These are phyloP conservation scores for Nymphalis io DNA, from an alignment of 1,140 invertebrate species.

Conservation along the genomic window DNA sequence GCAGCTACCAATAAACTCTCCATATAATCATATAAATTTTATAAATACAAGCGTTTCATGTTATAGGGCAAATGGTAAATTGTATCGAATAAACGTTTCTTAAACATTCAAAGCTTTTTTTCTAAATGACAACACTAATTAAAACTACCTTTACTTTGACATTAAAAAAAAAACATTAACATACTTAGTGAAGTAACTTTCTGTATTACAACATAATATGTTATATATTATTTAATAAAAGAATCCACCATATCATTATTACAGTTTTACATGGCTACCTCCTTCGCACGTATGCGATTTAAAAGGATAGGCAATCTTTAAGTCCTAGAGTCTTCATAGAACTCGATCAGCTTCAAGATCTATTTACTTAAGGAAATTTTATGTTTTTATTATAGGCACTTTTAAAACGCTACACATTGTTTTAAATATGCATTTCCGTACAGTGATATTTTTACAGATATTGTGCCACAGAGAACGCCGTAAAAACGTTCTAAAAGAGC, in stretches of 20 bases:
- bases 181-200: not conserved
- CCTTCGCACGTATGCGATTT: too few relatives aligned
- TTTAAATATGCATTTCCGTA: not conserved
- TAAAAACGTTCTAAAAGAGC: too few relatives aligned
- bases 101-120: slow-evolving; percentile 48
- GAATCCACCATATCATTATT: too few relatives aligned
- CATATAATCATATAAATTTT: slow-evolving; percentile 58
- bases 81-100: slow-evolving; percentile 30
- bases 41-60: slow-evolving; percentile 56
- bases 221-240: too few relatives aligned
- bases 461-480: too few relatives aligned
- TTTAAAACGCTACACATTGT: not conserved
- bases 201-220: not conserved
- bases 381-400: not conserved
- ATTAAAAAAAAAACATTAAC: not conserved
- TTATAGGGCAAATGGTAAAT: slow-evolving; percentile 37
- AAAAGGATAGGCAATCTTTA: too few relatives aligned
- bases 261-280: too few relatives aligned
- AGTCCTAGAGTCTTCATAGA: too few relatives aligned
- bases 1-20: slow-evolving; percentile 46
- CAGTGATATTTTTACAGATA: not conserved
- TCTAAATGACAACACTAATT: slow-evolving; percentile 33
- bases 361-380: not conserved
- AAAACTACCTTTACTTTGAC: slow-evolving; percentile 12
- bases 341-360: too few relatives aligned